Evolutionary conservation across 37 sponge, comb jelly and placozoan species (phyloP).

Genomic region (Halichondria panicea): DNA sequence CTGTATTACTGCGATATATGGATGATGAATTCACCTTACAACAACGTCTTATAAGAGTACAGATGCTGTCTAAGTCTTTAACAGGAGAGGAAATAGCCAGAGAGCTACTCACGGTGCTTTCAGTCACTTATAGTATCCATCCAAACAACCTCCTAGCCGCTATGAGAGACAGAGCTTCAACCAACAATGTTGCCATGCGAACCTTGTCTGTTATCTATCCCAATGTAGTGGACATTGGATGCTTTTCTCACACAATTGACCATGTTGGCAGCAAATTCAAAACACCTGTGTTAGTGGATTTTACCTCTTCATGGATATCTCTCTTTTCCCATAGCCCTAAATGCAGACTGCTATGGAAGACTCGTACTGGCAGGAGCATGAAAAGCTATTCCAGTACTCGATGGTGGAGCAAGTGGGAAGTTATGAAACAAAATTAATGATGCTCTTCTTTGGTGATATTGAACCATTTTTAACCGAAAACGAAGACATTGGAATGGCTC

Average conservation of each 20-base stretch:
- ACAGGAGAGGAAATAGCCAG: slow-evolving; percentile 26
- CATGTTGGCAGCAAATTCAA: slow-evolving; percentile 9
- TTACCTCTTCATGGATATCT: slow-evolving; percentile 12
- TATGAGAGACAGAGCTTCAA: slow-evolving; percentile 12
- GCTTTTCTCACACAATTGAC: slow-evolving; percentile 25
- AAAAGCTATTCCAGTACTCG: slow-evolving; percentile 22
- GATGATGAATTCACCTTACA: neutral
- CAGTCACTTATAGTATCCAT: neutral
- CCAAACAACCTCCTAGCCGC: neutral
- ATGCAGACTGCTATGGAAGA: slow-evolving; percentile 21
- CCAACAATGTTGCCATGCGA: slow-evolving; percentile 11
- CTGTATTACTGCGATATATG: slow-evolving; percentile 8
- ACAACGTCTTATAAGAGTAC: slow-evolving; percentile 1
- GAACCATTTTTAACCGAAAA: slow-evolving; percentile 11
- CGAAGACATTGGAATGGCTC: slow-evolving; percentile 10
- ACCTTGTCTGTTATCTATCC: slow-evolving; percentile 31
- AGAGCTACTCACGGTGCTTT: slow-evolving; percentile 7
- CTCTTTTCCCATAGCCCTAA: slow-evolving; percentile 31
- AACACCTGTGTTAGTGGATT: slow-evolving; percentile 16
- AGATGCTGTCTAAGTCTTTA: neutral
- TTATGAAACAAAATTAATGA: slow-evolving; percentile 17
- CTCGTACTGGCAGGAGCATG: neutral
- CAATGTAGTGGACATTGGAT: slow-evolving; percentile 18
- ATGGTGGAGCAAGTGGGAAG: slow-evolving; percentile 50
- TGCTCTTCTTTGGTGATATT: slow-evolving; percentile 17